phyloP scores from a whole-genome alignment of 2,113 vertebrate genomes.

The Heloderma charlesbogerti region DNA sequence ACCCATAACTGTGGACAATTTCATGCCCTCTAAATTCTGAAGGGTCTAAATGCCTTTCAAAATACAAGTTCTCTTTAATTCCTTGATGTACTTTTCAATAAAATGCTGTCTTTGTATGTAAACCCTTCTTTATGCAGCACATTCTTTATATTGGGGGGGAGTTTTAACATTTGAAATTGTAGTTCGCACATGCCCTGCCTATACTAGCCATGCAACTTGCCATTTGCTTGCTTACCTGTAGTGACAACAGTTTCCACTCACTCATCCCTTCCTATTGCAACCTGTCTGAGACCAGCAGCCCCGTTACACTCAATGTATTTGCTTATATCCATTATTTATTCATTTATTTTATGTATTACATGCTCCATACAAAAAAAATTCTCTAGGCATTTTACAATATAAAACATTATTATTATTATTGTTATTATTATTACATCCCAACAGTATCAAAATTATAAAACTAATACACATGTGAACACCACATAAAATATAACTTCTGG shows the following conservation, averaged over 20 bases:
- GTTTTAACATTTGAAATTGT: not conserved
- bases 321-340: not conserved
- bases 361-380: too few species aligned
- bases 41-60: not conserved
- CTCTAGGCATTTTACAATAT: too few species aligned
- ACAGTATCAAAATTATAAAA: too few species aligned
- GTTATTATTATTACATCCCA: too few species aligned
- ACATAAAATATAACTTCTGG: too few species aligned
- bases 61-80: not conserved
- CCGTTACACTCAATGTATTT: not conserved
- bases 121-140: too few species aligned
- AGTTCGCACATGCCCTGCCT: not conserved
- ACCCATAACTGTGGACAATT: not conserved
- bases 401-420: too few species aligned
- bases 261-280: not conserved
- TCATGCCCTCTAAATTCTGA: not conserved
- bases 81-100: not conserved
- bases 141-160: not conserved
- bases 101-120: not conserved
- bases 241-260: not conserved
- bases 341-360: too few species aligned
- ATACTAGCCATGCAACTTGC: not conserved
- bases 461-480: too few species aligned
- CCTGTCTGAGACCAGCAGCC: not conserved
- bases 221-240: not conserved